phyloP scores from a whole-genome alignment of 2,888 invertebrate genomes.

The Tupiocoris notatus region DNA sequence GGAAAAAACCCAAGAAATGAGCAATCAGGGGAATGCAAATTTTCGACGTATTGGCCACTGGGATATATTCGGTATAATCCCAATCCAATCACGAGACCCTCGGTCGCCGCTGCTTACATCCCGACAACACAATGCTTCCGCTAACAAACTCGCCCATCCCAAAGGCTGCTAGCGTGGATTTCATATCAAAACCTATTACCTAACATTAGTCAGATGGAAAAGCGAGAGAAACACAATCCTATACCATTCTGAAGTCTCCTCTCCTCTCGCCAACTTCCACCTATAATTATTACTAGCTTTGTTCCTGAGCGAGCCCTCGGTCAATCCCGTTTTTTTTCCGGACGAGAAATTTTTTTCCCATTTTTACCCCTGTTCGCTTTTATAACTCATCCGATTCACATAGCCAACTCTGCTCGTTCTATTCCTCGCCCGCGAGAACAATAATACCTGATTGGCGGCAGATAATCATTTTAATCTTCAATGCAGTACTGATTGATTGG shows the following conservation, averaged over 20 bases:
- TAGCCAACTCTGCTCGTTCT: not conserved
- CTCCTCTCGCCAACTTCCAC: not conserved
- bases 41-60: not conserved
- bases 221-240: constrained; percentile 13
- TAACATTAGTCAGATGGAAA: constrained; percentile 33
- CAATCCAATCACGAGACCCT: constrained; percentile 19
- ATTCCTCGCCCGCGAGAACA: constrained; percentile 14
- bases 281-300: constrained; percentile 35
- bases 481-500: constrained; percentile 40
- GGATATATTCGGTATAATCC: constrained; percentile 13
- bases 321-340: constrained; percentile 2
- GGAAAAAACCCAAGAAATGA: constrained; percentile 16
- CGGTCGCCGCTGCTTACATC: constrained; percentile 9
- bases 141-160: not conserved
- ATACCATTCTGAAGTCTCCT: not conserved
- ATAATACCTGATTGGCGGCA: constrained; percentile 40
- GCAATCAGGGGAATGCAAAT: constrained; percentile 12
- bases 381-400: not conserved
- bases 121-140: not conserved
- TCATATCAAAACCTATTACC: constrained; percentile 33
- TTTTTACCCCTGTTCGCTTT: not conserved
- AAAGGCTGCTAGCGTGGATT: not conserved
- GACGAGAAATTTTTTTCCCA: not conserved
- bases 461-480: constrained; percentile 42
- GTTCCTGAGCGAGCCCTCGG: constrained; percentile 1